Base-by-base conservation (phyloP, 2,888 invertebrate species). In the Unio pictorum region DNA sequence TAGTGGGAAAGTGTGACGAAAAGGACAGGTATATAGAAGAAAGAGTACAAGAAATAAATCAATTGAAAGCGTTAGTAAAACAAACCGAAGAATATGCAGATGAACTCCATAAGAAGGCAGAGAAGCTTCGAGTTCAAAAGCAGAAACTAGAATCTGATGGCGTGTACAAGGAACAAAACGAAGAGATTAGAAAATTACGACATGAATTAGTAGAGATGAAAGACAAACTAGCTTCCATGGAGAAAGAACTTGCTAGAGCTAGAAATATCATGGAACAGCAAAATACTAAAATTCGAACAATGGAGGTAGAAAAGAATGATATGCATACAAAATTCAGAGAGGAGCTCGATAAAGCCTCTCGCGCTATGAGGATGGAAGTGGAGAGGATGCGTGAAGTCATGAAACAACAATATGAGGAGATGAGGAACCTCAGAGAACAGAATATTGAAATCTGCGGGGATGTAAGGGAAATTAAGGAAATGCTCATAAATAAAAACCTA, bases 321-420 rank as follows among this genome's bases (percentile, higher is more conserved):
- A 74, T 83, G 65, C 74, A 78, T 58, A 71, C 70, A n/a, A 79
- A 76, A 64, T 83, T 85, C 63, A 76, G 74, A 54, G 81, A 81
- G 55, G 84, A 85, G 26, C 73, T 84, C 8, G 83, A 85, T 26
- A 77, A 78, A 66, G 82, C 84, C 8, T 76, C 83, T 26, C 72
- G 73, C 61, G 80, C 84, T 18, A 84, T 85, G 84, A 72, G 82
- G 55, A 77, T 77, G n/a, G 85, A 85, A 62, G 83, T 85, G 6
- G 84, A 84, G 61, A 72, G 84, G 63, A 84, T 83, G 82, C 74
- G 84, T 56, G 84, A 84, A 68, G 84, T 85, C 18, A 85, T 85
- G 85, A 80, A 81, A 64, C 83, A 83, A 67, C 84, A 85, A 69
- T 83, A 83, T 64, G 81, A 80, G 57, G 85, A 85, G 71, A 84